Conservation (phyloP, 2,113 vertebrate genomes). For the Damaliscus lunatus region DNA sequence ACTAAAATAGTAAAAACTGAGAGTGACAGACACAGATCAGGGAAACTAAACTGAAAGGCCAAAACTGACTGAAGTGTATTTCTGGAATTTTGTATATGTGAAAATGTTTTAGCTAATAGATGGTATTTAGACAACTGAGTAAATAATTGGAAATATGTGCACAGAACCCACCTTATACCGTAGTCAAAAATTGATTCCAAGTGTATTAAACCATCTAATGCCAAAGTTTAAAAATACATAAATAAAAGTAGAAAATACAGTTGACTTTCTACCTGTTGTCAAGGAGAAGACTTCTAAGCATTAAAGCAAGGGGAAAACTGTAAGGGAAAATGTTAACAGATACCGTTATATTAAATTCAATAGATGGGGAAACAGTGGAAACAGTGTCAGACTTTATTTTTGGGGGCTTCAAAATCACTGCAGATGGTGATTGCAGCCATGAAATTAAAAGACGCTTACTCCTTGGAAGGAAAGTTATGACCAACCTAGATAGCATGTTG, state of each 20-base stretch:
- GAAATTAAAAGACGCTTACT: no score
- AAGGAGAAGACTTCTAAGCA: background rate
- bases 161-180: background rate
- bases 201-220: background rate
- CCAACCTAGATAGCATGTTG: no score
- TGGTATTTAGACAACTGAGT: background rate
- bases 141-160: background rate
- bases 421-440: no score
- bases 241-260: background rate
- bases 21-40: background rate
- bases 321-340: background rate
- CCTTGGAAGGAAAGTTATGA: no score
- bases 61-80: background rate
- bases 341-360: background rate
- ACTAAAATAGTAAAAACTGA: background rate
- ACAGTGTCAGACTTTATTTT: no score
- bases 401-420: no score
- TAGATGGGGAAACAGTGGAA: no score
- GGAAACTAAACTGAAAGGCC: background rate
- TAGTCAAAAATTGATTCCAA: background rate
- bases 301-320: background rate
- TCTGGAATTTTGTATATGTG: background rate
- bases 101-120: background rate
- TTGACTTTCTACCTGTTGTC: background rate
- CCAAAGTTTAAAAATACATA: background rate